Evolutionary conservation across 2,797 vertebrate species (phyloP).

Genomic region (Darevskia mixta): DNA sequence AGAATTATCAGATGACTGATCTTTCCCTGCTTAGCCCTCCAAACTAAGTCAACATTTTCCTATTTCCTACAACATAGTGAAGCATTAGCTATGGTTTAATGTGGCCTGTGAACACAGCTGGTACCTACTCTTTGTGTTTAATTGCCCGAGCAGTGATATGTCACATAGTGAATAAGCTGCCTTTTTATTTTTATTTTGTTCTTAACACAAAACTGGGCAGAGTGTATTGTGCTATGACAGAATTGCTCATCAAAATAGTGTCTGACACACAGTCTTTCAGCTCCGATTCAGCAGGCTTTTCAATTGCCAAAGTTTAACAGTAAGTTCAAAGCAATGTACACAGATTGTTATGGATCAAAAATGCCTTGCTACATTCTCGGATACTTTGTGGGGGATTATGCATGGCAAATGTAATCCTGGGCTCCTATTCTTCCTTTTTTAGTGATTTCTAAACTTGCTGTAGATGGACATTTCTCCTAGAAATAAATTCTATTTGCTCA

Average conservation of each 20-base stretch:
- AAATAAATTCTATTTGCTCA: background rate
- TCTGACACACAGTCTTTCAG: background rate
- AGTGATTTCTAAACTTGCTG: background rate
- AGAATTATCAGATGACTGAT: background rate
- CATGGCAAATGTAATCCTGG: background rate
- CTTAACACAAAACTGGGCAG: background rate
- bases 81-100: too few species aligned
- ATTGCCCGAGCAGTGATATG: background rate
- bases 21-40: background rate
- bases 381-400: background rate
- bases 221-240: background rate
- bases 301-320: background rate
- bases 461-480: background rate
- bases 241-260: background rate
- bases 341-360: constrained; percentile 6
- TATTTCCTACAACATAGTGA: background rate
- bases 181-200: background rate
- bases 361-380: background rate
- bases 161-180: background rate
- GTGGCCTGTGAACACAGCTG: too few species aligned
- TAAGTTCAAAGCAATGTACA: background rate
- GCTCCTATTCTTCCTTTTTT: background rate
- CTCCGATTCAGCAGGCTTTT: background rate
- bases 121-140: background rate
- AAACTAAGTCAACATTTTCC: background rate